Evolutionary conservation across 2,888 invertebrate species (phyloP).

Genomic region (Ceratothoa steindachneri): DNA sequence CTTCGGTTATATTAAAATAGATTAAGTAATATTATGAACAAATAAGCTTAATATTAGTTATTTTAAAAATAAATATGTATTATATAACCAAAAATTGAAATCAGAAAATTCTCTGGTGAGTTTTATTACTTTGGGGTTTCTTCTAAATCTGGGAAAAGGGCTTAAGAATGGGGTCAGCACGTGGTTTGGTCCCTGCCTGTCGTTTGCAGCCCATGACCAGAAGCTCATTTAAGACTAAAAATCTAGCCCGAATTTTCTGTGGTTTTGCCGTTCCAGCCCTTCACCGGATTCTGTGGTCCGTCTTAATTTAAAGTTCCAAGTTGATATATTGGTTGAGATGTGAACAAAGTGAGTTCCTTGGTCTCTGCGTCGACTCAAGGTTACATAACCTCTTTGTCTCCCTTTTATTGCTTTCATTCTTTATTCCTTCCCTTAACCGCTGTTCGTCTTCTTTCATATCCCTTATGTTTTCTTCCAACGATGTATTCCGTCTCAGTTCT

Average conservation of each 20-base stretch:
- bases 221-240: conserved; percentile 2
- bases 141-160: no score
- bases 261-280: neutral
- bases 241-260: neutral
- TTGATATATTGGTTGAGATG: neutral
- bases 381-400: neutral
- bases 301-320: conserved; percentile 2
- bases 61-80: no score
- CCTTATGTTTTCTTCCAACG: neutral
- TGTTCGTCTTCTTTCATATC: neutral
- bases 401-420: neutral
- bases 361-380: neutral
- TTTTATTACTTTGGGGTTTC: no score
- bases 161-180: no score
- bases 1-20: no score
- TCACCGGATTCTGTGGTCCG: neutral
- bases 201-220: conserved; percentile 7
- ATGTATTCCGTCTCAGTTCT: neutral
- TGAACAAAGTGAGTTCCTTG: neutral
- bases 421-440: neutral
- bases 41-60: no score
- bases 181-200: no score
- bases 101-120: no score
- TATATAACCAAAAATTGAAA: no score
- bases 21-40: no score